Evolutionary conservation across 2,113 vertebrate species (phyloP), one percentile per base, ranked within the genome.

Genomic region (Corynorhinus townsendii): DNA sequence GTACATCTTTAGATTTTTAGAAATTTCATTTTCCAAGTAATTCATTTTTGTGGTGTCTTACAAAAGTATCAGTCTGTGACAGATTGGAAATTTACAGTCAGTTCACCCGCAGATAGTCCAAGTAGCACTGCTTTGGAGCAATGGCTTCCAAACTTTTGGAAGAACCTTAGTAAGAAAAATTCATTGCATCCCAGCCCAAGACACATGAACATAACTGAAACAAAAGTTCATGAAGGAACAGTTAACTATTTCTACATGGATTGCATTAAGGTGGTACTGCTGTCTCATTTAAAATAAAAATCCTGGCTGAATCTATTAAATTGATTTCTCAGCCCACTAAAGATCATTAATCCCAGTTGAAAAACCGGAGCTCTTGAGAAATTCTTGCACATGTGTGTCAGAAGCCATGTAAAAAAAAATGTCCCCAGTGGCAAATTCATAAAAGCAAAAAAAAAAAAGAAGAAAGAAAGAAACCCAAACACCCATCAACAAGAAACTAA

Each of bases 401-500:
- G 75, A 47, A 92, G 9, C 38, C 47, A 79, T 17, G 40, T 80
- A 45, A 87, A 84, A 40, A 75, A 26, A 17, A 72, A 68, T 91
- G 66, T 81, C 95, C 47, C 62, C 33, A 40, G 64, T 14, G 35
- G 24, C 17, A 40, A 85, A 47, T 73, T 96, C 43, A 83, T 56
- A 66, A 64, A 86, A 85, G 38, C 20, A 66, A 82, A 86, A 35
- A 91, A 28, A 62, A 4, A 72, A 40, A 30, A 15, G 1, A 75
- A 19, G 45, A 17, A 43, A 62, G 45, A 62, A 89, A 26, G 66
- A 35, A 30, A 33, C 11, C 24, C 40, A 64, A 83, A 91, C 35
- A 77, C 92, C 47, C 40, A 89, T 92, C 80, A 73, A 56, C 43
- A 90, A 62, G 52, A 92, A 89, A 86, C 47, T 88, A 95, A 66